Percentiles rank a stretch among this genome's conserved stretches.
phyloP scores from a whole-genome alignment of 2,888 invertebrate species.

The Eledone cirrhosa region DNA sequence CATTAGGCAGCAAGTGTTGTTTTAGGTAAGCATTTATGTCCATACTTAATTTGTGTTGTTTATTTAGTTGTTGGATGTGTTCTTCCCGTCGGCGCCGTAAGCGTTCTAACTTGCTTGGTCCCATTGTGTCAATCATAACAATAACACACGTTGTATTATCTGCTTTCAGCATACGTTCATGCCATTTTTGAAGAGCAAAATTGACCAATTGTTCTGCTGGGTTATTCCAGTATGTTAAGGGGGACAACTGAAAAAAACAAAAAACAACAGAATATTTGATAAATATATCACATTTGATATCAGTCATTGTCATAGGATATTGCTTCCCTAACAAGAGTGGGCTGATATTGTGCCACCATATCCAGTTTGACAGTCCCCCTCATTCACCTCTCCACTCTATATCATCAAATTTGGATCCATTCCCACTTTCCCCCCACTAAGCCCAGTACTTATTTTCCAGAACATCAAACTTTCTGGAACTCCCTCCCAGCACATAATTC shows the following conservation, averaged over 20 bases:
- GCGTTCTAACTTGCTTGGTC: conserved; percentile 69
- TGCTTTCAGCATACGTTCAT: conserved; percentile 84
- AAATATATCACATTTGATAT: too few relatives aligned
- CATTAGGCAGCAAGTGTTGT: conserved; percentile 17
- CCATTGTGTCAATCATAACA: conserved; percentile 89
- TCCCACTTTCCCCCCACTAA: too few relatives aligned
- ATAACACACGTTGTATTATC: conserved; percentile 96
- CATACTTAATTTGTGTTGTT: conserved; percentile 12
- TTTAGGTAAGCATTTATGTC: conserved; percentile 23
- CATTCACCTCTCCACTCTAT: too few relatives aligned
- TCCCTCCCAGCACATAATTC: too few relatives aligned
- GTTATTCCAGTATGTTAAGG: conserved; percentile 73
- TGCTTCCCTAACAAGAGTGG: not conserved
- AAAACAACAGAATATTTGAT: conserved; percentile 25
- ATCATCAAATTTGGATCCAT: too few relatives aligned
- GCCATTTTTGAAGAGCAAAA: conserved; percentile 85
- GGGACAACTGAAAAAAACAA: conserved; percentile 48
- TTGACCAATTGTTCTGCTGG: conserved; percentile 90
- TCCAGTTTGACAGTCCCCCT: too few relatives aligned
- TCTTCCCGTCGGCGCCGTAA: conserved; percentile 54
- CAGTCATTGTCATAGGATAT: not conserved
- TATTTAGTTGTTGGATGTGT: conserved; percentile 31
- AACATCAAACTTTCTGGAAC: too few relatives aligned
- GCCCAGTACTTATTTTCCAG: too few relatives aligned
- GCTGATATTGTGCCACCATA: too few relatives aligned